These are phyloP conservation scores for Oreochromis tanganicae DNA, from an alignment of 2,113 vertebrate genomes.

Conservation along the genomic window DNA sequence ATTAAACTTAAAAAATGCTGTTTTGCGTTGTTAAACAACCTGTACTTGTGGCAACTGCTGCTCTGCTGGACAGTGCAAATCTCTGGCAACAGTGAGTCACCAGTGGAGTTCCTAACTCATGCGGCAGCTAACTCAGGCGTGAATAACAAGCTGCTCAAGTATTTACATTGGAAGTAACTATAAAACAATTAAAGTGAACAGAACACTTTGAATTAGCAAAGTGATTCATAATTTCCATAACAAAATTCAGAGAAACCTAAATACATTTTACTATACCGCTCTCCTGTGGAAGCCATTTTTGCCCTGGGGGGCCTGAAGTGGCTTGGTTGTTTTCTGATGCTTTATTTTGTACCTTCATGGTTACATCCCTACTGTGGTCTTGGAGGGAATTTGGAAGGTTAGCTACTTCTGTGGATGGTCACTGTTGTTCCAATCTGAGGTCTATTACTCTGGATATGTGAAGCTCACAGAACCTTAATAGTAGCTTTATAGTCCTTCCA, in stretches of 20 bases:
- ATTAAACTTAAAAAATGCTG: not conserved
- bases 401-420: not conserved
- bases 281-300: not conserved
- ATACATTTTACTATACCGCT: not conserved
- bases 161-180: not conserved
- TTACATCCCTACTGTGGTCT: not conserved
- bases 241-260: not conserved
- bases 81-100: not conserved
- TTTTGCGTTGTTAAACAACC: not conserved
- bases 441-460: not conserved
- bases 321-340: not conserved
- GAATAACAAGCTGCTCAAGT: not conserved
- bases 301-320: not conserved
- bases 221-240: fast-evolving
- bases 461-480: not conserved
- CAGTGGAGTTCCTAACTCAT: not conserved
- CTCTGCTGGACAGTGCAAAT: not conserved
- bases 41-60: not conserved
- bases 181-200: not conserved
- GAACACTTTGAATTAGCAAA: not conserved
- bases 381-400: not conserved
- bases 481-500: not conserved
- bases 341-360: not conserved
- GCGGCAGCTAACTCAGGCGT: not conserved
- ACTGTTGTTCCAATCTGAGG: not conserved